Conservation (phyloP, 2,888 invertebrate genomes). For the Chymomyza procnemis region DNA sequence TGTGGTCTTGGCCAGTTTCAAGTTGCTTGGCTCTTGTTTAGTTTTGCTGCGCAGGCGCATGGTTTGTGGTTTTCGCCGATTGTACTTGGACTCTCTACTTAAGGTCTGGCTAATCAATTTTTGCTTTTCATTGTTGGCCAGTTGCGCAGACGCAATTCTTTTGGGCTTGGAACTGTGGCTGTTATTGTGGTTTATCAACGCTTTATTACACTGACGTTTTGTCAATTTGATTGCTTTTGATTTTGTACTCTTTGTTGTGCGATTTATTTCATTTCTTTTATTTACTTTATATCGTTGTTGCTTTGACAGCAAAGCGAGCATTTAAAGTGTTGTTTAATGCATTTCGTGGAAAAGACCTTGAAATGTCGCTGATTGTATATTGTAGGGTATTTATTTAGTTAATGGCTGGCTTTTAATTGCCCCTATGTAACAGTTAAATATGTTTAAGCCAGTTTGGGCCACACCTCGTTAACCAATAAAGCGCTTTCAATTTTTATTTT, state of each 20-base stretch:
- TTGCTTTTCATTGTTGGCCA: constrained; percentile 43
- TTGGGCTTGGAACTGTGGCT: constrained; percentile 15
- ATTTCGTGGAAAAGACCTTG: constrained; percentile 55
- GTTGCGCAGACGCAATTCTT: constrained; percentile 9
- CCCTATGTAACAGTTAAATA: constrained; percentile 42
- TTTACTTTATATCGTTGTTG: background rate
- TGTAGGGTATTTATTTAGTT: constrained; percentile 39
- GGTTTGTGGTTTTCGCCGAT: constrained; percentile 48
- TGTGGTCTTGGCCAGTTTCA: constrained; percentile 15
- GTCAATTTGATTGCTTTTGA: constrained; percentile 76
- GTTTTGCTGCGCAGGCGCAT: constrained; percentile 11
- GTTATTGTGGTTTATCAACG: constrained; percentile 72
- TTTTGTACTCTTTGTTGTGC: constrained; percentile 48
- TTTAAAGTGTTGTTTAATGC: constrained; percentile 44
- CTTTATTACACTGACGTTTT: constrained; percentile 76
- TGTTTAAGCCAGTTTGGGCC: constrained; percentile 13
- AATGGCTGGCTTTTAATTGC: constrained; percentile 58
- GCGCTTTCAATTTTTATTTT: constrained; percentile 44
- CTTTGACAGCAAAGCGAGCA: constrained; percentile 38
- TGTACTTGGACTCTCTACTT: constrained; percentile 5
- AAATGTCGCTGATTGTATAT: constrained; percentile 41
- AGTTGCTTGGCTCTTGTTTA: background rate
- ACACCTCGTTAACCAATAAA: constrained; percentile 26
- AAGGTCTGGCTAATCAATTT: constrained; percentile 54
- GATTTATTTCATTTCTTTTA: background rate